A percentile compares a stretch with the other conserved stretches of the same genome.
These are phyloP conservation scores for Tenualosa thibaudeaui DNA, from an alignment of 2,797 vertebrate genomes.

Conservation along the genomic window DNA sequence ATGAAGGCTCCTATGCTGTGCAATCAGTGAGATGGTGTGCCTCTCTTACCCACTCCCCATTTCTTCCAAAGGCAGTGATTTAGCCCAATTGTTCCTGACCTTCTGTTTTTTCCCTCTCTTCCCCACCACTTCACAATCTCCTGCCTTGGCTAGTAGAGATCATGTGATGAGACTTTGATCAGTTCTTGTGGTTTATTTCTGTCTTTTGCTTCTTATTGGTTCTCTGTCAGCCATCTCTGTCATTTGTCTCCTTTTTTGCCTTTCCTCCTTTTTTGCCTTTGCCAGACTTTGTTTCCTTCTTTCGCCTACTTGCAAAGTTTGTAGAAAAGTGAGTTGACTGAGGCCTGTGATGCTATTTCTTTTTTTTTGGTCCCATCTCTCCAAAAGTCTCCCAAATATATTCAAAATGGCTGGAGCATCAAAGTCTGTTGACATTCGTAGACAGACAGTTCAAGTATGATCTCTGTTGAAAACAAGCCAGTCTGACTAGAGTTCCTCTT, in stretches of 20 bases:
- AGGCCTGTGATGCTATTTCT: not conserved
- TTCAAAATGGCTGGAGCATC: not conserved
- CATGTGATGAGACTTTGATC: slow-evolving; percentile 32
- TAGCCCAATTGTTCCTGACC: slow-evolving; percentile 38
- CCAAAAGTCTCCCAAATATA: not conserved
- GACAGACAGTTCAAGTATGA: not conserved
- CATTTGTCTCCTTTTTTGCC: not conserved
- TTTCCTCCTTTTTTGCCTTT: not conserved
- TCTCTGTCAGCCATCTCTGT: not conserved
- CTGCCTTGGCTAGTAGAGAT: slow-evolving; percentile 37
- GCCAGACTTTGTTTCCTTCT: not conserved
- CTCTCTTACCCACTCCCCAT: slow-evolving; percentile 17
- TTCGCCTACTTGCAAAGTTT: slow-evolving; percentile 10
- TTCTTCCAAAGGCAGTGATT: slow-evolving; percentile 39
- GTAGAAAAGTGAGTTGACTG: not conserved
- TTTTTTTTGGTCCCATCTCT: not conserved
- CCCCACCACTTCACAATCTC: slow-evolving; percentile 39
- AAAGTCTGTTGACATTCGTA: not conserved
- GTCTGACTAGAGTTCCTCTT: not conserved
- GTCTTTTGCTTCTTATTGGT: not conserved
- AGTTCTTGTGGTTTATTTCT: slow-evolving; percentile 14
- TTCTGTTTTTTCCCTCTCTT: slow-evolving; percentile 30
- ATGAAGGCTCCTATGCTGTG: slow-evolving; percentile 52
- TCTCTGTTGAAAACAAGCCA: not conserved
- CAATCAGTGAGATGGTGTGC: slow-evolving; percentile 56